These are phyloP conservation scores for Porites evermanni DNA, from an alignment of 92 coral and sea anemone species.

Conservation along the genomic window DNA sequence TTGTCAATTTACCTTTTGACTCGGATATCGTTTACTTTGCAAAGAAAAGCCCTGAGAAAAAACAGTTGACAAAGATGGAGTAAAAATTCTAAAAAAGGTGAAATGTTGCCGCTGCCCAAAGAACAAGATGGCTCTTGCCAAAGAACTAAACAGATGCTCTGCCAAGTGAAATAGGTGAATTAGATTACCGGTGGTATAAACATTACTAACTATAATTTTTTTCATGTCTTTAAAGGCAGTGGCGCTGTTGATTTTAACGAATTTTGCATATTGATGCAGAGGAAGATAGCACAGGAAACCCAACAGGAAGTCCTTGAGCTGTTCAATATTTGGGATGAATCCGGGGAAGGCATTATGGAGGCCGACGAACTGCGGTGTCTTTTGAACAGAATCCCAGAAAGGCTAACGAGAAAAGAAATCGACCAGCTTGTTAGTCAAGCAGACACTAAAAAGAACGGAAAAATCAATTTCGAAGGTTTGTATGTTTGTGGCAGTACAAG, in stretches of 20 bases:
- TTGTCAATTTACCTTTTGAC: no score
- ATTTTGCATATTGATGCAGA: conserved; percentile 85
- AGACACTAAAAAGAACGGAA: conserved; percentile 74
- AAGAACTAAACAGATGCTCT: no score
- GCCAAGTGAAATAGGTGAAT: no score
- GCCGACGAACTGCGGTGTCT: conserved; percentile 77
- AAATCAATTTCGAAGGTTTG: conserved; percentile 74
- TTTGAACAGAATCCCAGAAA: conserved; percentile 77
- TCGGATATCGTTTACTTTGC: no score
- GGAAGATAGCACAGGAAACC: conserved; percentile 75
- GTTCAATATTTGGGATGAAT: conserved; percentile 76
- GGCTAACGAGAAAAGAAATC: conserved; percentile 71
- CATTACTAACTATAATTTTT: background rate
- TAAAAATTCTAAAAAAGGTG: no score
- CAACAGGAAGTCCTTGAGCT: conserved; percentile 80
- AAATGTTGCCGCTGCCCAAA: no score
- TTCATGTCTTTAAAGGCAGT: conserved; percentile 59
- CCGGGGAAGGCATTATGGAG: conserved; percentile 67
- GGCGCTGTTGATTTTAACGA: conserved; percentile 89
- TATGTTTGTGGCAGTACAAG: no score
- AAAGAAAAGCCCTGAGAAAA: no score
- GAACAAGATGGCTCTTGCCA: no score
- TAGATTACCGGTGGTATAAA: background rate
- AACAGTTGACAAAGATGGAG: no score
- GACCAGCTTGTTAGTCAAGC: conserved; percentile 70